phyloP scores from a whole-genome alignment of 2,888 invertebrate genomes.

The Drosophila emarginata region DNA sequence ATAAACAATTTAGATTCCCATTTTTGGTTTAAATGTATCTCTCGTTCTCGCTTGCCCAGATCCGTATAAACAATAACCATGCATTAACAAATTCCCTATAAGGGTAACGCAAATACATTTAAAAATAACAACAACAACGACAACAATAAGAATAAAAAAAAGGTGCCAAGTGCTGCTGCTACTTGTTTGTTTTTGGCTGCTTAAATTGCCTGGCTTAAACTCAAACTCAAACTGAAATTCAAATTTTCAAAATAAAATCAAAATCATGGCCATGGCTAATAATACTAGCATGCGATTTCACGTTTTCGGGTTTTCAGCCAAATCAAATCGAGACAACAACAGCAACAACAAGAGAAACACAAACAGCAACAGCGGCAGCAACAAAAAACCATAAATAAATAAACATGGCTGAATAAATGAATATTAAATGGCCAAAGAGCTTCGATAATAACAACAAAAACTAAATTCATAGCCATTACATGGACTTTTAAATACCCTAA shows the following conservation, averaged over 20 bases:
- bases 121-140: background rate
- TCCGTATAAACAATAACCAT: background rate
- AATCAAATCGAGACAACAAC: constrained; percentile 27
- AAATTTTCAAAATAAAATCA: constrained; percentile 42
- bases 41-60: background rate
- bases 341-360: constrained; percentile 32
- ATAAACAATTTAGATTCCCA: background rate
- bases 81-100: constrained; percentile 3
- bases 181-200: constrained; percentile 38
- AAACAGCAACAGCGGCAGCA: constrained; percentile 9
- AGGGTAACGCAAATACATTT: constrained; percentile 8
- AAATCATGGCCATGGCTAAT: constrained; percentile 74
- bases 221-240: constrained; percentile 30
- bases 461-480: constrained; percentile 30
- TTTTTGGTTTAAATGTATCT: background rate
- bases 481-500: constrained; percentile 14
- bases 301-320: constrained; percentile 62
- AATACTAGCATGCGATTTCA: constrained; percentile 64
- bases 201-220: constrained; percentile 42
- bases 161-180: constrained; percentile 15
- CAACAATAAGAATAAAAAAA: background rate
- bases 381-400: constrained; percentile 54
- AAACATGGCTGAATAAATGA: constrained; percentile 76
- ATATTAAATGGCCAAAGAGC: constrained; percentile 67
- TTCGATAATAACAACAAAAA: constrained; percentile 34